phyloP scores from a whole-genome alignment of 2,113 vertebrate species.

The Seriola rivoliana region DNA sequence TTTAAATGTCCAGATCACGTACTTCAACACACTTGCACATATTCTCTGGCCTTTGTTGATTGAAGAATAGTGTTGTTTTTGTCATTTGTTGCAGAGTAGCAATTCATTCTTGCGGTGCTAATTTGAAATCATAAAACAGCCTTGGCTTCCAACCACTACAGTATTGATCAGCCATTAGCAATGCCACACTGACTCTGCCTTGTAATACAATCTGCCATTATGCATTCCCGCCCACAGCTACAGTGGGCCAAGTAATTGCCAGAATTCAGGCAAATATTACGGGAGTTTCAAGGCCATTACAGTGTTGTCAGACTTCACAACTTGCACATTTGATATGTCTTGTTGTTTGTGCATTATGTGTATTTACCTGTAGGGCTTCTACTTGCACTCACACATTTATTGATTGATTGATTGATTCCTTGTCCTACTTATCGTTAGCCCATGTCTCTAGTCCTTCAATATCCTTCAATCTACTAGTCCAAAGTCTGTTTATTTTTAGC shows the following conservation, averaged over 20 bases:
- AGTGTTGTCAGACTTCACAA: constrained; percentile 28
- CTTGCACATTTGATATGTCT: not conserved
- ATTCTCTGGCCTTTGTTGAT: not conserved
- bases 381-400: constrained; percentile 15
- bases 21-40: not conserved
- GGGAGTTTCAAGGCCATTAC: constrained; percentile 21
- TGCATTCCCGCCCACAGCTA: constrained; percentile 43
- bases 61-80: constrained; percentile 48
- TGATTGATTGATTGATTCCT: constrained; percentile 38
- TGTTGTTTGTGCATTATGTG: constrained; percentile 8
- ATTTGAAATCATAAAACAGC: constrained; percentile 71
- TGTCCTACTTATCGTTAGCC: not conserved
- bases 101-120: constrained; percentile 54
- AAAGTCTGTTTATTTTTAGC: constrained; percentile 27
- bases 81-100: constrained; percentile 51
- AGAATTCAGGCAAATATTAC: constrained; percentile 42
- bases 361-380: constrained; percentile 18
- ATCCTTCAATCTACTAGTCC: not conserved
- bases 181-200: constrained; percentile 60
- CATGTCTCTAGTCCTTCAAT: not conserved
- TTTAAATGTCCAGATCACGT: not conserved
- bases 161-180: constrained; percentile 77
- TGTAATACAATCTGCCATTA: constrained; percentile 62
- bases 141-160: constrained; percentile 52
- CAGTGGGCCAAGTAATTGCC: constrained; percentile 52